Evolutionary conservation across 2,797 vertebrate species (phyloP).

Genomic region (Adelosebastes latens): DNA sequence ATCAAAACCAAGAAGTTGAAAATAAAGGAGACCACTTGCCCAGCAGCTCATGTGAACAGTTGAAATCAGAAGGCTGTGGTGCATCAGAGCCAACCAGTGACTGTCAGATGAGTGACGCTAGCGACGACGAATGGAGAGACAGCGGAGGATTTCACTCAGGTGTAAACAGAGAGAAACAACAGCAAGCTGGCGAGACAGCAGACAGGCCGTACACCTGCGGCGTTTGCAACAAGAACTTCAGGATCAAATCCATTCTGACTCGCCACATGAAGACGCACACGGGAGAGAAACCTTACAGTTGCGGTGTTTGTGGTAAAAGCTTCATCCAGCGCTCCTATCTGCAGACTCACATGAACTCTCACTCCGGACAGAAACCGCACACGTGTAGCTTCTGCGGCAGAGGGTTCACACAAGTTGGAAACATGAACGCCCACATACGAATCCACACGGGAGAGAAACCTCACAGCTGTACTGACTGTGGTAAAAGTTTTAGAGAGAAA

Average conservation of each 20-base stretch:
- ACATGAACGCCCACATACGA: conserved; percentile 61
- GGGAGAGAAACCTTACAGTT: conserved; percentile 56
- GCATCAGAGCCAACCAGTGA: conserved; percentile 11
- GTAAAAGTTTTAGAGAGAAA: conserved; percentile 59
- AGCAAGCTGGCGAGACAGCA: neutral
- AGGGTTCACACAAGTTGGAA: conserved; percentile 57
- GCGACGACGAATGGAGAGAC: conserved; percentile 28
- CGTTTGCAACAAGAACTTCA: conserved; percentile 49
- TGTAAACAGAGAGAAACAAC: neutral
- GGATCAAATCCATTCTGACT: conserved; percentile 57
- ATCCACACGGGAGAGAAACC: conserved; percentile 67
- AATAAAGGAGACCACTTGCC: neutral
- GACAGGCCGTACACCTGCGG: conserved; percentile 48
- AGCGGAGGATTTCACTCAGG: neutral
- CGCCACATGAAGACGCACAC: conserved; percentile 64
- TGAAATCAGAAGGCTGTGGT: conserved; percentile 1
- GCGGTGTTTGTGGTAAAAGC: conserved; percentile 46
- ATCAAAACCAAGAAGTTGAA: neutral
- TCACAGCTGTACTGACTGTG: conserved; percentile 48
- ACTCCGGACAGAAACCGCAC: conserved; percentile 56
- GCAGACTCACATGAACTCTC: conserved; percentile 61
- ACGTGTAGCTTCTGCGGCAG: conserved; percentile 40
- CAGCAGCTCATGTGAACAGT: conserved; percentile 13
- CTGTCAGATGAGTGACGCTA: conserved; percentile 19
- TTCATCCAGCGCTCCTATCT: conserved; percentile 61